Percentiles rank a stretch among this genome's conserved stretches.
Conservation (phyloP, 30 jellyfish, hydroid and myxozoan genomes). For the Pelagia noctiluca region DNA sequence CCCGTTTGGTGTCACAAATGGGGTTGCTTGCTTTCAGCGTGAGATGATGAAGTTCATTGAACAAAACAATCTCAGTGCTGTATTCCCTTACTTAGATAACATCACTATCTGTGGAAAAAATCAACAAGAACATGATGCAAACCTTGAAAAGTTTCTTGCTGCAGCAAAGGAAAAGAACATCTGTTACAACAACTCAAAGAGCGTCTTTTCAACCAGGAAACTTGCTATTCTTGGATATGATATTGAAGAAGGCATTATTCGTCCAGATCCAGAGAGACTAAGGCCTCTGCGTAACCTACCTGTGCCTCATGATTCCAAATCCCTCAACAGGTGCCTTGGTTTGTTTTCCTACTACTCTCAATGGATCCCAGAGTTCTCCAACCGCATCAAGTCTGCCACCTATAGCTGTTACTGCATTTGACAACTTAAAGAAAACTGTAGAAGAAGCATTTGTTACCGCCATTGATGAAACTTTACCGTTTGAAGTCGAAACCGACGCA, state of each 20-base stretch:
- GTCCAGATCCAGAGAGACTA: constrained; percentile 79
- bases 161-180: constrained; percentile 68
- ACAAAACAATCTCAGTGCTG: constrained; percentile 19
- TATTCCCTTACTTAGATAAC: constrained; percentile 59
- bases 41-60: constrained; percentile 12
- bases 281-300: constrained; percentile 52
- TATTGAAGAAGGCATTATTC: constrained; percentile 46
- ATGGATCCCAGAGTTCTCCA: constrained; percentile 79
- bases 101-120: constrained; percentile 60
- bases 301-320: constrained; percentile 31
- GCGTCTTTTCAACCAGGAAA: constrained; percentile 34
- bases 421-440: constrained; percentile 17
- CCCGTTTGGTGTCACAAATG: constrained; percentile 77
- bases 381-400: constrained; percentile 30
- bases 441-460: constrained; percentile 39
- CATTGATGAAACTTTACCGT: constrained; percentile 43
- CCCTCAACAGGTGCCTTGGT: constrained; percentile 42
- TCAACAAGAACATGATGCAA: constrained; percentile 74
- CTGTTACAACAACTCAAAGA: constrained; percentile 22
- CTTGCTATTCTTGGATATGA: constrained; percentile 60
- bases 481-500: too few relatives aligned
- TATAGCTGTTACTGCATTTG: constrained; percentile 12
- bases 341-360: constrained; percentile 64
- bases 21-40: constrained; percentile 67
- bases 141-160: constrained; percentile 50